Conservation (phyloP, 2,113 vertebrate genomes). For the Petromus typicus region DNA sequence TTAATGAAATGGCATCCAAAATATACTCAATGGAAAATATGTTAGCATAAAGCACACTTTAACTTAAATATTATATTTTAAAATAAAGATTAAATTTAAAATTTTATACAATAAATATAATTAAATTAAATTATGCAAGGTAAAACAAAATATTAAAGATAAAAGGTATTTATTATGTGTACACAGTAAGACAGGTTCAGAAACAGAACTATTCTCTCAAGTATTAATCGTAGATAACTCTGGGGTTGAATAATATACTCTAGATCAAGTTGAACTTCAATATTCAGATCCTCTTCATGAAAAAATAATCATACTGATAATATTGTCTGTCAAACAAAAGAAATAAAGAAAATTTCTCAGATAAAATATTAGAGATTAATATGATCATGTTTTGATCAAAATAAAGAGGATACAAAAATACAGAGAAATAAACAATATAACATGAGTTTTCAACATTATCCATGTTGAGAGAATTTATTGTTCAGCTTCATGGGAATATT, state of each 20-base stretch:
- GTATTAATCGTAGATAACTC: background rate
- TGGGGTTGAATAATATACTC: background rate
- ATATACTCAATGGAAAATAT: background rate
- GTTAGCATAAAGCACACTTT: background rate
- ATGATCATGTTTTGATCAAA: background rate
- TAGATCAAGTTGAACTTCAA: background rate
- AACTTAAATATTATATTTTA: background rate
- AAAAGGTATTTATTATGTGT: background rate
- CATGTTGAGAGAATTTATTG: background rate
- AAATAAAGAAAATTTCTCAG: background rate
- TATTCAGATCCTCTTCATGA: background rate
- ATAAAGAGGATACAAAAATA: background rate
- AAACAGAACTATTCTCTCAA: background rate
- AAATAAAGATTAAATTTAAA: background rate
- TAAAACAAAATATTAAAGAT: background rate
- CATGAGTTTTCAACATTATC: background rate
- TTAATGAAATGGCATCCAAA: background rate
- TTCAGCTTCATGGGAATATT: background rate
- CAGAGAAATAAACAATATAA: background rate
- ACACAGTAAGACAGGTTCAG: background rate
- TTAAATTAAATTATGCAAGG: background rate
- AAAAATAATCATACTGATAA: background rate
- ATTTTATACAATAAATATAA: background rate
- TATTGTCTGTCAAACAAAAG: background rate
- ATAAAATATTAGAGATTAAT: background rate